phyloP scores from a whole-genome alignment of 2,797 vertebrate genomes.

The Tangara arthus region DNA sequence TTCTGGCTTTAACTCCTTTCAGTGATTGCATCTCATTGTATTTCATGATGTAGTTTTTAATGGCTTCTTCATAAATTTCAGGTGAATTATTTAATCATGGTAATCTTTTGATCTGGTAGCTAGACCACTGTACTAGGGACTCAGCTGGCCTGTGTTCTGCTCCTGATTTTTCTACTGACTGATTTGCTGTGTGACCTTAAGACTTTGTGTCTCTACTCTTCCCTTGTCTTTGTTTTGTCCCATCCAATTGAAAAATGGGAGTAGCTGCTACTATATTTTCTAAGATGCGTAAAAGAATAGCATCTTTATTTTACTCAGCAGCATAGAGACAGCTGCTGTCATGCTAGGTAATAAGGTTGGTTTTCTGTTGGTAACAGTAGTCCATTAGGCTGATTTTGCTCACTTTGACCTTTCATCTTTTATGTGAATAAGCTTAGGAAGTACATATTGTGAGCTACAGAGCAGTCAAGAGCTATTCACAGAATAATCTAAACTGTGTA shows the following conservation, averaged over 20 bases:
- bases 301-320: conserved; percentile 11
- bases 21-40: conserved; percentile 20
- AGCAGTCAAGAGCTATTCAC: background rate
- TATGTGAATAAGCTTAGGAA: conserved; percentile 7
- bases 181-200: conserved; percentile 33
- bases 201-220: conserved; percentile 40
- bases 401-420: conserved; percentile 39
- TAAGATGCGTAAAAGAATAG: background rate
- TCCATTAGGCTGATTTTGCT: conserved; percentile 17
- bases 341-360: conserved; percentile 3
- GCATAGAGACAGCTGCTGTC: background rate
- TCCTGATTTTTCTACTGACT: conserved; percentile 21
- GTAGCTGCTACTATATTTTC: background rate
- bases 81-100: background rate
- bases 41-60: conserved; percentile 49
- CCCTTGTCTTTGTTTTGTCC: conserved; percentile 43
- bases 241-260: conserved; percentile 3
- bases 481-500: conserved; percentile 10
- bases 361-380: conserved; percentile 13
- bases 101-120: background rate
- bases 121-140: background rate
- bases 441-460: background rate
- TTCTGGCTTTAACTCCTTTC: conserved; percentile 28
- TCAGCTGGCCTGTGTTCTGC: background rate
- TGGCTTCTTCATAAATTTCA: conserved; percentile 25